Base-by-base conservation (phyloP, 2,797 vertebrate species). In the Chiroxiphia lanceolata region DNA sequence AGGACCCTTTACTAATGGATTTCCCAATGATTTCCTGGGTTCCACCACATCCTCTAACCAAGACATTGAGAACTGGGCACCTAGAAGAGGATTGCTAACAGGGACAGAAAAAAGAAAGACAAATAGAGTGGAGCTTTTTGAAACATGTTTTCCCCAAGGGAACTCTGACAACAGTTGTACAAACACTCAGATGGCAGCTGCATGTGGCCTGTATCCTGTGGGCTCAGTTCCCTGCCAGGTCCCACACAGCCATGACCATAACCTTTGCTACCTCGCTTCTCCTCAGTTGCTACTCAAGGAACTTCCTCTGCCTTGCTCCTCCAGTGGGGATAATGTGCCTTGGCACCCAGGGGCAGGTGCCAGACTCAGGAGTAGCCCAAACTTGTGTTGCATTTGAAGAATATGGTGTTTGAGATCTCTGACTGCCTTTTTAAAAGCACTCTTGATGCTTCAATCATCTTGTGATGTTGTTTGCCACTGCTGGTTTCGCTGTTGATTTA, bases 161-260 rank as follows among this genome's bases (percentile, higher is more conserved):
- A 87, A 59, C 47, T 77, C 48, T 67, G 50, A 63, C 51, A 61
- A 45, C 25, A 57, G 26, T 21, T 72, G 67, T 59, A 63, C 82
- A 76, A 79, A 83, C 47, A 80, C 25, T 19, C 27, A 80, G 57
- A 71, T 2, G 4, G 51, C 38, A 70, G 60, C 36, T 77, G 38
- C 2, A 3, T 7, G 29, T 80, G 44, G 10, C 16, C 12, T 59
- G 3, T 60, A 15, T 48, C 33, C 0, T 0, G 14, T 44, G 42
- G 40, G 44, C 80, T 94, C 0, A 0, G 11, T 42, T 88, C 56
- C 13, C 40, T 59, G 25, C 9, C 11, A 6, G 44, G 65, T 78
- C 18, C 50, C 25, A 53, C 15, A 54, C 0, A 7, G 20, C 38
- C 34, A 59, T 26, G 18, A 57, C 20, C 1, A 0, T 53, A 68